A percentile compares a stretch with the other conserved stretches of the same genome.
These are phyloP conservation scores for Menidia menidia DNA, from an alignment of 2,797 vertebrate genomes.

Conservation along the genomic window DNA sequence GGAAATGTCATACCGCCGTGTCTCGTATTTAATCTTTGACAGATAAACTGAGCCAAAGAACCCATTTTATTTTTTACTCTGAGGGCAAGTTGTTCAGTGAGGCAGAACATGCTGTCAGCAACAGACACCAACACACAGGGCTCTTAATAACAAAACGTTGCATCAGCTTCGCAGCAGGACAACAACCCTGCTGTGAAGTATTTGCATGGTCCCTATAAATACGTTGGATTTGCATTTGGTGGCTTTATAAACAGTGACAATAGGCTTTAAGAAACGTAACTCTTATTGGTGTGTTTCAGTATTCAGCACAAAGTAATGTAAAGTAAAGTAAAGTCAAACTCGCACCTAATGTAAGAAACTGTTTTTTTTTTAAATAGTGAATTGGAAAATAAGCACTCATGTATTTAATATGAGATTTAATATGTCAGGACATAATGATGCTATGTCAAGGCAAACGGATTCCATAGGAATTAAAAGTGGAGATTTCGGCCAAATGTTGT, in stretches of 20 bases:
- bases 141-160: conserved; percentile 12
- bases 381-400: too few relatives aligned
- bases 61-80: neutral
- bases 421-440: too few relatives aligned
- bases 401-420: too few relatives aligned
- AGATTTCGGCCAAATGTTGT: too few relatives aligned
- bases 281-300: neutral
- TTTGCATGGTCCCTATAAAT: conserved; percentile 45
- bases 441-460: too few relatives aligned
- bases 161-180: conserved; percentile 15
- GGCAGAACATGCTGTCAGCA: neutral
- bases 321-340: too few relatives aligned
- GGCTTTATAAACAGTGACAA: neutral
- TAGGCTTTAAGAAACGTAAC: neutral
- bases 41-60: neutral
- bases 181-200: neutral
- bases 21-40: conserved; percentile 1
- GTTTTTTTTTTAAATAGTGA: too few relatives aligned
- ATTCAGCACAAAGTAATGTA: too few relatives aligned
- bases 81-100: neutral
- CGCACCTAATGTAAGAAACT: too few relatives aligned
- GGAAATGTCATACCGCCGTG: conserved; percentile 16
- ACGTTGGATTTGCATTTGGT: conserved; percentile 20
- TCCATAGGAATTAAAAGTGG: too few relatives aligned
- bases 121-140: neutral